A percentile compares a stretch with the other conserved stretches of the same genome.
phyloP scores from a whole-genome alignment of 2,113 vertebrate genomes.

The Proteles cristata region DNA sequence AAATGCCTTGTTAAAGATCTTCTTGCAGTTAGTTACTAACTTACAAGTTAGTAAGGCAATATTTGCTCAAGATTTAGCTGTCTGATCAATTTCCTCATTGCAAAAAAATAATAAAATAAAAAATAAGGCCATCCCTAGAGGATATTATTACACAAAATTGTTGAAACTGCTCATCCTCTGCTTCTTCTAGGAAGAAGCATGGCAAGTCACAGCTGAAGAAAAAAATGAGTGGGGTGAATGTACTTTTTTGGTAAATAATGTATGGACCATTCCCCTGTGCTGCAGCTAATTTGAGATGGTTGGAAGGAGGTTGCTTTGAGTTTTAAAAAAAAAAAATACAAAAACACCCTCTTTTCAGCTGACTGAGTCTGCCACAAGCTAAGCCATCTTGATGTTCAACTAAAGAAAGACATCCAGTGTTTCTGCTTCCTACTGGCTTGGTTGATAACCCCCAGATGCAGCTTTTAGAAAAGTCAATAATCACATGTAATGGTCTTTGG shows the following conservation, averaged over 20 bases:
- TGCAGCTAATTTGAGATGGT: conserved; percentile 55
- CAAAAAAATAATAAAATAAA: background rate
- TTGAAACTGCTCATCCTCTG: background rate
- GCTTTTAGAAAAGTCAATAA: conserved; percentile 73
- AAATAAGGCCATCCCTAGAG: background rate
- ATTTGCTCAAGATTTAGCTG: background rate
- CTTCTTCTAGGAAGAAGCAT: background rate
- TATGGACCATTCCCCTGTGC: background rate
- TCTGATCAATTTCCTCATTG: background rate
- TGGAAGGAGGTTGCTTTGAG: background rate
- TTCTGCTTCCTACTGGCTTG: conserved; percentile 45
- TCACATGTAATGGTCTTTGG: conserved; percentile 49
- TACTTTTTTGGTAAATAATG: conserved; percentile 67
- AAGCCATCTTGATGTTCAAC: conserved; percentile 11
- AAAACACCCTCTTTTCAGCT: conserved; percentile 23
- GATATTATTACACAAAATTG: background rate
- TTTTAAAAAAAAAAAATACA: conserved; percentile 16
- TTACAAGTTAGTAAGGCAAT: background rate
- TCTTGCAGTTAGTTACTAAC: too few relatives aligned
- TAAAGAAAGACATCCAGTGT: conserved; percentile 43
- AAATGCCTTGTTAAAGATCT: background rate
- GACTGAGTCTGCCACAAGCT: conserved; percentile 24
- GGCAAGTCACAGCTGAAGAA: conserved; percentile 52
- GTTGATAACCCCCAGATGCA: conserved; percentile 58
- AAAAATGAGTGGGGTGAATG: background rate